Percentiles rank a stretch among this genome's conserved stretches.
phyloP scores from a whole-genome alignment of 1,140 invertebrate genomes.

The Lordiphosa clarofinis region DNA sequence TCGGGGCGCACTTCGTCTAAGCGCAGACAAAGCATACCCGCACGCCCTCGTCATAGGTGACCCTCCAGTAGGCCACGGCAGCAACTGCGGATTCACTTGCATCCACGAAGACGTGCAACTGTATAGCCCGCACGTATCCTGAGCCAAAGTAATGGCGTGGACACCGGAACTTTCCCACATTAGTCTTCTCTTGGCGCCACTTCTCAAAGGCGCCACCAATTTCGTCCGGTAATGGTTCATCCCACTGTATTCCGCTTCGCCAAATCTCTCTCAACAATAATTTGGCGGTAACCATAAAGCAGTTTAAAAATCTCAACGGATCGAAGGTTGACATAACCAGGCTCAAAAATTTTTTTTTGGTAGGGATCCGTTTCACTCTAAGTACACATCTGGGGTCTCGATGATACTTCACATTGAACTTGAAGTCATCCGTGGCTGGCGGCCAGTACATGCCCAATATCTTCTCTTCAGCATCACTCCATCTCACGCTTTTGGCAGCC shows the following conservation, averaged over 20 bases:
- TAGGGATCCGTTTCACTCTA: not conserved
- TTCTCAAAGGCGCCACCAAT: not conserved
- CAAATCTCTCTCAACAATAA: not conserved
- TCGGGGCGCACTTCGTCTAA: not conserved
- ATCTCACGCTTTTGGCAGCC: no score
- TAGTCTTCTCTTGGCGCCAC: not conserved
- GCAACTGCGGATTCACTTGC: constrained; percentile 22
- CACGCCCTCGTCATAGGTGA: not conserved
- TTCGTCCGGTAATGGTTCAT: not conserved
- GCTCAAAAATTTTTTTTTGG: constrained; percentile 11
- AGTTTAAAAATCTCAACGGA: constrained; percentile 2
- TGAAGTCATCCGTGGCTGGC: no score
- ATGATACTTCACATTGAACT: no score
- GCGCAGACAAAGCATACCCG: constrained; percentile 2
- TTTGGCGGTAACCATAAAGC: no score
- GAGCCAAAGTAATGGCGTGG: no score
- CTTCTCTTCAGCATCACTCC: no score
- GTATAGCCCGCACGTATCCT: not conserved
- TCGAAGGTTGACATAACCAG: constrained; percentile 9
- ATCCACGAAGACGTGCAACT: constrained; percentile 42
- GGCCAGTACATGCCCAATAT: no score
- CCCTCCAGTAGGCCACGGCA: constrained; percentile 32
- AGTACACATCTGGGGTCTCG: not conserved
- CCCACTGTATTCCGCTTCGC: not conserved
- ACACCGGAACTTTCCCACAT: not conserved